A percentile compares a stretch with the other conserved stretches of the same genome.
These are phyloP conservation scores for Syrphus vitripennis DNA, from an alignment of 2,888 invertebrate genomes.

Conservation along the genomic window DNA sequence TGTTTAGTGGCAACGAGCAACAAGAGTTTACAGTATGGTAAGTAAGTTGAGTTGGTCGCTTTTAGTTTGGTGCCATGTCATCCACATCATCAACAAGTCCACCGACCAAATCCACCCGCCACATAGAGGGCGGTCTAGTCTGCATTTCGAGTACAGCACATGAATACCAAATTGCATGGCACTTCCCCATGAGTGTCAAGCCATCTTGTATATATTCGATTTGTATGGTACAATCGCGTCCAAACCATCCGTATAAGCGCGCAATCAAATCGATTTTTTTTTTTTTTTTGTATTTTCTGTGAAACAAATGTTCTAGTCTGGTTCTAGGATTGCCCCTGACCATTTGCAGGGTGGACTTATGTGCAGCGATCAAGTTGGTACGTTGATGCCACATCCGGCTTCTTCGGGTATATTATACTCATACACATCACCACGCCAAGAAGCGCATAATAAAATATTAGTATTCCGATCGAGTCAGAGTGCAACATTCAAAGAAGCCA, in stretches of 20 bases:
- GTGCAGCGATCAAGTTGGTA: background rate
- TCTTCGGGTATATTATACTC: slow-evolving; percentile 50
- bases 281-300: no score
- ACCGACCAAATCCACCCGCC: slow-evolving; percentile 53
- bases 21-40: background rate
- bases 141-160: slow-evolving; percentile 60
- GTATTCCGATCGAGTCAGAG: slow-evolving; percentile 68
- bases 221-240: no score
- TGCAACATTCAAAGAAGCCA: slow-evolving; percentile 69
- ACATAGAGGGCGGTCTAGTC: slow-evolving; percentile 67
- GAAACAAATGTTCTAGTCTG: slow-evolving; percentile 69
- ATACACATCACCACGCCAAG: no score
- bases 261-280: slow-evolving; percentile 60
- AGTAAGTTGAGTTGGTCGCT: background rate
- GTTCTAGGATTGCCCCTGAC: slow-evolving; percentile 67
- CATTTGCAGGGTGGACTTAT: slow-evolving; percentile 60
- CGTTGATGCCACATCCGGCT: slow-evolving; percentile 69
- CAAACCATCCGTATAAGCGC: background rate
- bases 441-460: slow-evolving; percentile 37
- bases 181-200: slow-evolving; percentile 54
- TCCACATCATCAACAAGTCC: slow-evolving; percentile 39
- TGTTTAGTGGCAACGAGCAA: background rate
- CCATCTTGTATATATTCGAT: background rate
- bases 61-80: slow-evolving; percentile 52
- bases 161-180: slow-evolving; percentile 69